These are phyloP conservation scores for Barnardius zonarius DNA, from an alignment of 2,113 vertebrate species.

Conservation along the genomic window DNA sequence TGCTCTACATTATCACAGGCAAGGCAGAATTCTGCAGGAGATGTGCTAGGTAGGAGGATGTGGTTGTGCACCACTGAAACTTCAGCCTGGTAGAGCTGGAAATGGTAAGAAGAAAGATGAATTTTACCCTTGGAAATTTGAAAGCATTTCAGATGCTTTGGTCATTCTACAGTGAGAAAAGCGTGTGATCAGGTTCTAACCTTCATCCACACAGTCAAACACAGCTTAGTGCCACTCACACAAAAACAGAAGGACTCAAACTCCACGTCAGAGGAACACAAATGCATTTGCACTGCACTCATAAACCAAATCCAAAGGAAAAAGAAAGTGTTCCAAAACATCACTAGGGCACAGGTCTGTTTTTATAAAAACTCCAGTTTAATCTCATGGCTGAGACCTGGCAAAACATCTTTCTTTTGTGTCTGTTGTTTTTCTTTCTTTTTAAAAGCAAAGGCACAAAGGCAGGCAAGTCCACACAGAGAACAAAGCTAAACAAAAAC, in stretches of 20 bases:
- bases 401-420: slow-evolving; percentile 25
- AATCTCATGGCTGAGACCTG: slow-evolving; percentile 71
- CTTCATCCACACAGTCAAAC: background rate
- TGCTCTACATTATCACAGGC: background rate
- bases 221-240: background rate
- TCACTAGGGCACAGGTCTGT: slow-evolving; percentile 31
- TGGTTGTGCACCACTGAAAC: background rate
- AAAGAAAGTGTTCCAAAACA: slow-evolving; percentile 14
- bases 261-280: background rate
- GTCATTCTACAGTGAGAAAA: background rate
- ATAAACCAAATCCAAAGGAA: background rate
- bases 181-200: background rate
- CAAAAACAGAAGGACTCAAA: background rate
- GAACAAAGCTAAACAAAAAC: slow-evolving; percentile 34
- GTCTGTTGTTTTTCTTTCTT: background rate
- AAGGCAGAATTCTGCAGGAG: background rate
- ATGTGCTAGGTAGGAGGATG: background rate
- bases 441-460: slow-evolving; percentile 29
- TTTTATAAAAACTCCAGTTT: slow-evolving; percentile 75
- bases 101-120: background rate
- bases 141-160: background rate
- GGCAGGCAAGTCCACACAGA: slow-evolving; percentile 27
- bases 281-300: background rate
- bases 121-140: background rate
- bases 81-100: background rate